Conservation (phyloP, 2,113 vertebrate genomes). For the Oenanthe oenanthe region DNA sequence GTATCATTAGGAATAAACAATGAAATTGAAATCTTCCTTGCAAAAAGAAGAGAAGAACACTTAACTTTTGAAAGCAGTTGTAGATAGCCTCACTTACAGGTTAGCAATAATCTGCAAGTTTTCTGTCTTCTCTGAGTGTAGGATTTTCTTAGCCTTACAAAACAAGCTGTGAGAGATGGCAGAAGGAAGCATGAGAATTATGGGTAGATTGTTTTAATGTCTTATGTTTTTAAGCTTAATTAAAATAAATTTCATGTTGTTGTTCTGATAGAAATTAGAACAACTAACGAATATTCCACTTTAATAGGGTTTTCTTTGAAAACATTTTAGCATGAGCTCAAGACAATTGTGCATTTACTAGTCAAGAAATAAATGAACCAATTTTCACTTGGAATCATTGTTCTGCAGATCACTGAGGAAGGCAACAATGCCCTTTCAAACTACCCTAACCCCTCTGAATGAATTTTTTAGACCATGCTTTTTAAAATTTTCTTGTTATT, state of each 20-base stretch:
- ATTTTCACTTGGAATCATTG: not conserved
- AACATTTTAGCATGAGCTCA: not conserved
- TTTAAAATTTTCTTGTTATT: not conserved
- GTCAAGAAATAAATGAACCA: not conserved
- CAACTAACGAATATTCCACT: accelerated
- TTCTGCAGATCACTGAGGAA: not conserved
- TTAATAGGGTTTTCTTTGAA: not conserved
- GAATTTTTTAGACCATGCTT: not conserved
- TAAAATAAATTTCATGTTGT: not conserved
- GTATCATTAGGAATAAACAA: not conserved
- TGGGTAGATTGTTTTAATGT: not conserved
- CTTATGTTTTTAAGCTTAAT: not conserved
- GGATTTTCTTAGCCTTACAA: not conserved
- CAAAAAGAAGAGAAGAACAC: not conserved
- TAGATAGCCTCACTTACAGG: not conserved
- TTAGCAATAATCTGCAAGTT: not conserved
- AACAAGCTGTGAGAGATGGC: not conserved
- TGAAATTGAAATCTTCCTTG: not conserved
- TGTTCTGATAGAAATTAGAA: not conserved
- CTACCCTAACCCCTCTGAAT: not conserved
- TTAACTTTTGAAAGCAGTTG: not conserved
- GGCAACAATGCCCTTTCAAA: not conserved
- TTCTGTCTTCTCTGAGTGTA: not conserved
- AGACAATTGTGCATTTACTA: not conserved
- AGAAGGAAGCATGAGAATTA: not conserved